Percentiles rank a stretch among this genome's conserved stretches.
Evolutionary conservation across 2,113 vertebrate genomes (phyloP).

Genomic region (Clarias gariepinus): DNA sequence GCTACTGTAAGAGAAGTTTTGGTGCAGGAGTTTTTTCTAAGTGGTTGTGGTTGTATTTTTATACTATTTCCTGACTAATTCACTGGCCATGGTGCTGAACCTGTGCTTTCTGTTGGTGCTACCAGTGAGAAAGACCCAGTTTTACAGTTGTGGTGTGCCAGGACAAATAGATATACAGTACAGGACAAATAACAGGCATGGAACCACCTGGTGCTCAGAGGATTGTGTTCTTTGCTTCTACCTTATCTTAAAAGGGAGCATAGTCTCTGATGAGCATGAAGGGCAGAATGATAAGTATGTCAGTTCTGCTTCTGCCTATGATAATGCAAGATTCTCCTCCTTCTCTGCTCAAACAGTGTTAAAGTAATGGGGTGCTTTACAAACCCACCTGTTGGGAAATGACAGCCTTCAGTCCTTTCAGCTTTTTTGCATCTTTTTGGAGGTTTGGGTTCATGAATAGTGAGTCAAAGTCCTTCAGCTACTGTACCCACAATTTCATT

Average conservation of each 20-base stretch:
- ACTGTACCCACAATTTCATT: neutral
- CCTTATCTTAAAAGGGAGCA: neutral
- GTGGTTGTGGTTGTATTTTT: neutral
- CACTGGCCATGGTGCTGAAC: constrained; percentile 22
- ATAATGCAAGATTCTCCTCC: neutral
- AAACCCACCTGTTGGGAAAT: neutral
- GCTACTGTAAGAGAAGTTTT: neutral
- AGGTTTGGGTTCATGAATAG: neutral
- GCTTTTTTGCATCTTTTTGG: neutral
- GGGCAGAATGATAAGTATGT: neutral
- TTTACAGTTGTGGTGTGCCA: neutral
- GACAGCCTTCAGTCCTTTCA: no score
- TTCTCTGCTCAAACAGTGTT: neutral
- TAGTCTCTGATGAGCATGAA: neutral
- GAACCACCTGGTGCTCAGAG: neutral
- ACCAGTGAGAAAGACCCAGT: neutral
- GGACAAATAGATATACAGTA: neutral
- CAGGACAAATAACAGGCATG: neutral
- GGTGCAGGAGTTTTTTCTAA: neutral
- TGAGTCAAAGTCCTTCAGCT: neutral
- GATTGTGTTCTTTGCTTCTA: neutral
- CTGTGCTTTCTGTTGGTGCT: neutral
- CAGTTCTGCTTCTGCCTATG: neutral
- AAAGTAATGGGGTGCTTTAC: neutral
- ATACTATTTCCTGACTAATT: neutral